Conservation (phyloP, 2,797 vertebrate genomes). For the Knipowitschia caucasica region DNA sequence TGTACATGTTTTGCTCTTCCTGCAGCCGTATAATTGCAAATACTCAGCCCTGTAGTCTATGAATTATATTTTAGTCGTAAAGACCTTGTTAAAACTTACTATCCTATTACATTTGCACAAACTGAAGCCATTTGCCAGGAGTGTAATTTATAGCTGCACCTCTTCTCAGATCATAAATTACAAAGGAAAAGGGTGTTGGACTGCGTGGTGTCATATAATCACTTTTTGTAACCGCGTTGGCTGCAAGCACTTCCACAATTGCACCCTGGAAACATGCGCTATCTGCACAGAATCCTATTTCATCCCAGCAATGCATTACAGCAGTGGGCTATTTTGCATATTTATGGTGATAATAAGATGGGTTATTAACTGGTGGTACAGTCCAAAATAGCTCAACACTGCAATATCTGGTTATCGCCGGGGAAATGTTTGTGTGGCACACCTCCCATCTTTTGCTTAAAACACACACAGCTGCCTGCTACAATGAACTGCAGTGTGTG, state of each 20-base stretch:
- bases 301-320: slow-evolving; percentile 35
- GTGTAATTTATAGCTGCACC: slow-evolving; percentile 27
- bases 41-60: not conserved
- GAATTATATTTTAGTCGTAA: not conserved
- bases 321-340: slow-evolving; percentile 29
- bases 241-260: slow-evolving; percentile 49
- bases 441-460: slow-evolving; percentile 42
- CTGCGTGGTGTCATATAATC: slow-evolving; percentile 43
- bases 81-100: slow-evolving; percentile 11
- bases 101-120: slow-evolving; percentile 7
- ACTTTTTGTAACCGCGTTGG: slow-evolving; percentile 39
- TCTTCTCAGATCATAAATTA: slow-evolving; percentile 35
- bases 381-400: slow-evolving; percentile 36
- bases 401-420: slow-evolving; percentile 47
- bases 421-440: slow-evolving; percentile 35
- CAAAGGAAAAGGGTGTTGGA: slow-evolving; percentile 19
- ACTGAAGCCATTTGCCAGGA: slow-evolving; percentile 36
- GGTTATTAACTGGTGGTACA: slow-evolving; percentile 41
- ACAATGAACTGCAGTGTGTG: slow-evolving; percentile 66
- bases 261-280: slow-evolving; percentile 24
- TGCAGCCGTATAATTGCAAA: not conserved
- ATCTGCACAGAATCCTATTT: slow-evolving; percentile 27
- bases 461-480: slow-evolving; percentile 52
- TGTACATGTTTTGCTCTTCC: too few relatives aligned
- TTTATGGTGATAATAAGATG: slow-evolving; percentile 45